Conservation (phyloP, 2,113 vertebrate species). For the Terrapene triunguis region DNA sequence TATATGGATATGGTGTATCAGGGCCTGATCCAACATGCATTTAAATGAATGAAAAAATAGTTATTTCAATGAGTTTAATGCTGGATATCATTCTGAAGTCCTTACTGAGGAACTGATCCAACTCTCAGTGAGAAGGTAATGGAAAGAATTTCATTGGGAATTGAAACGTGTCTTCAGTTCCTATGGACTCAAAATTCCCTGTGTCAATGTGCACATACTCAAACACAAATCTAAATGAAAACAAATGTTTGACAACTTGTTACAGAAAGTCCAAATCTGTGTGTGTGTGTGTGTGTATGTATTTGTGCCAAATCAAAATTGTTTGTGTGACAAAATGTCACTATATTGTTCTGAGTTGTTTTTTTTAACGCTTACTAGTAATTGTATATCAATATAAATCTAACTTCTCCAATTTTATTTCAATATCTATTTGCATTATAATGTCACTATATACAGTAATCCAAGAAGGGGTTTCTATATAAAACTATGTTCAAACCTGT, state of each 20-base stretch:
- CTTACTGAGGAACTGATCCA: conserved; percentile 55
- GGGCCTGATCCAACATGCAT: conserved; percentile 26
- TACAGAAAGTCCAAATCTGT: conserved; percentile 67
- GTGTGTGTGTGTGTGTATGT: neutral
- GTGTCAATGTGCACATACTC: conserved; percentile 56
- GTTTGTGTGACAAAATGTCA: conserved; percentile 59
- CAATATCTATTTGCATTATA: neutral
- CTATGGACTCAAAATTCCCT: conserved; percentile 61
- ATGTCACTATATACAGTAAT: conserved; percentile 28
- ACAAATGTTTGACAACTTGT: conserved; percentile 66
- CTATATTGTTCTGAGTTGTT: conserved; percentile 52
- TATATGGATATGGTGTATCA: neutral
- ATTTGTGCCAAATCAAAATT: conserved; percentile 65
- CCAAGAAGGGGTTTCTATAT: conserved; percentile 32
- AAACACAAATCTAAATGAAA: conserved; percentile 67
- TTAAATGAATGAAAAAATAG: conserved; percentile 55
- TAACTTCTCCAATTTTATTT: conserved; percentile 51
- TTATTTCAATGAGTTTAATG: conserved; percentile 45
- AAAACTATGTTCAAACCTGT: conserved; percentile 43
- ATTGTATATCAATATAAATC: conserved; percentile 67
- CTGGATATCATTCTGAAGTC: conserved; percentile 23
- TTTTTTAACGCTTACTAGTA: conserved; percentile 43
- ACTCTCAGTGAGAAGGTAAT: conserved; percentile 47
- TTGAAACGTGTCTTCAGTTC: conserved; percentile 52
- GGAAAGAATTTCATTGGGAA: conserved; percentile 40